A percentile compares a stretch with the other conserved stretches of the same genome.
Evolutionary conservation across 2,113 vertebrate genomes (phyloP).

Genomic region (Peromyscus leucopus): DNA sequence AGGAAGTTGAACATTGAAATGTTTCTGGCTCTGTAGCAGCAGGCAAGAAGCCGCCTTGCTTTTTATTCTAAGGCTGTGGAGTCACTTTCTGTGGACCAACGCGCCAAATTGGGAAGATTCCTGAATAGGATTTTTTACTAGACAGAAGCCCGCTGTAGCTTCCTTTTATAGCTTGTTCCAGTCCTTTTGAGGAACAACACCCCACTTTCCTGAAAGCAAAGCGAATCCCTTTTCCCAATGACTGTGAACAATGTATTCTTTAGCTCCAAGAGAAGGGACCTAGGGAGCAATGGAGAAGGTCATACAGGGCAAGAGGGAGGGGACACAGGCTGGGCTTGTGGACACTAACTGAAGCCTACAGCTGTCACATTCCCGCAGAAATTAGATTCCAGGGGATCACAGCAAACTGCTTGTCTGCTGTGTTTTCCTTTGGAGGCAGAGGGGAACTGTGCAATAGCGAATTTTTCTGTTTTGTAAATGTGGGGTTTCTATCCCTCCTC

Average conservation of each 20-base stretch:
- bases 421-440: conserved; percentile 37
- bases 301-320: not conserved
- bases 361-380: conserved; percentile 46
- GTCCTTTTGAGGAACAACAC: not conserved
- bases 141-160: not conserved
- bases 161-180: not conserved
- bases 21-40: not conserved
- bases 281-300: not conserved
- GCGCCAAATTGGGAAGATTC: conserved; percentile 47
- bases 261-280: not conserved
- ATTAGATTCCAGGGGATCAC: not conserved
- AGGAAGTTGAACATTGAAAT: not conserved
- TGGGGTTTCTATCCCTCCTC: not conserved
- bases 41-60: not conserved
- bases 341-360: not conserved
- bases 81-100: not conserved
- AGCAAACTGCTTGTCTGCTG: not conserved
- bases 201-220: conserved; percentile 26
- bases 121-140: conserved; percentile 1
- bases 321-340: not conserved
- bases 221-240: not conserved
- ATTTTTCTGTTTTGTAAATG: not conserved
- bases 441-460: not conserved
- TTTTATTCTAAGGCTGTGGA: not conserved
- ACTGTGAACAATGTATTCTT: conserved; percentile 13